These are phyloP conservation scores for Neotoma lepida DNA, from an alignment of 2,113 vertebrate genomes.

Conservation along the genomic window DNA sequence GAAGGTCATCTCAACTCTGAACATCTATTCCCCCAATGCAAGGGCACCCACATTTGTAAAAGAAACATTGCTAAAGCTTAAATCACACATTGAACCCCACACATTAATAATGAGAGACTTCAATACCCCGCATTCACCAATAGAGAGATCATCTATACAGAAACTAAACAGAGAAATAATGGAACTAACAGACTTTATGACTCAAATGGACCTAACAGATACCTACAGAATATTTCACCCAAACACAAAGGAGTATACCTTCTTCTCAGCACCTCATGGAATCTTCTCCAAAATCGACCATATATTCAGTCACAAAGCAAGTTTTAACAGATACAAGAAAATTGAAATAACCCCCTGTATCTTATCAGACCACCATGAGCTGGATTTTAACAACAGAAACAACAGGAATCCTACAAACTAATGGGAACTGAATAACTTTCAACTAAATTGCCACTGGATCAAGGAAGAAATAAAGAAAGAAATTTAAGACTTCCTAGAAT, in stretches of 20 bases:
- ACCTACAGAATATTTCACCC: not conserved
- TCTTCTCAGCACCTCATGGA: not conserved
- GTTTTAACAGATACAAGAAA: not conserved
- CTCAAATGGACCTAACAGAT: not conserved
- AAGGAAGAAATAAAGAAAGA: not conserved
- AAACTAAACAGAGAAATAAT: not conserved
- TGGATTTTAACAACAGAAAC: not conserved
- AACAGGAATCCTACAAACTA: not conserved
- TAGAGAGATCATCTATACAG: not conserved
- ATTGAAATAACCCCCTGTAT: not conserved
- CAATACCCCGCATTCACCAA: not conserved
- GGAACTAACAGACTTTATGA: not conserved
- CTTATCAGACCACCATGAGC: not conserved
- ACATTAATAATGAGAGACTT: not conserved
- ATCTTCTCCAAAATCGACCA: not conserved
- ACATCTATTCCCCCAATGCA: not conserved
- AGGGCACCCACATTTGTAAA: not conserved
- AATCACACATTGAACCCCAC: not conserved
- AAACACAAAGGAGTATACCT: not conserved
- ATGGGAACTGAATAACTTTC: not conserved
- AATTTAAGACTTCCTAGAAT: not conserved
- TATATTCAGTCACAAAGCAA: not conserved
- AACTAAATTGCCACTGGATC: not conserved
- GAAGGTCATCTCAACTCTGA: not conserved
- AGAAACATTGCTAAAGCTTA: not conserved